phyloP scores from a whole-genome alignment of 2,113 vertebrate species.

The Thunnus maccoyii region DNA sequence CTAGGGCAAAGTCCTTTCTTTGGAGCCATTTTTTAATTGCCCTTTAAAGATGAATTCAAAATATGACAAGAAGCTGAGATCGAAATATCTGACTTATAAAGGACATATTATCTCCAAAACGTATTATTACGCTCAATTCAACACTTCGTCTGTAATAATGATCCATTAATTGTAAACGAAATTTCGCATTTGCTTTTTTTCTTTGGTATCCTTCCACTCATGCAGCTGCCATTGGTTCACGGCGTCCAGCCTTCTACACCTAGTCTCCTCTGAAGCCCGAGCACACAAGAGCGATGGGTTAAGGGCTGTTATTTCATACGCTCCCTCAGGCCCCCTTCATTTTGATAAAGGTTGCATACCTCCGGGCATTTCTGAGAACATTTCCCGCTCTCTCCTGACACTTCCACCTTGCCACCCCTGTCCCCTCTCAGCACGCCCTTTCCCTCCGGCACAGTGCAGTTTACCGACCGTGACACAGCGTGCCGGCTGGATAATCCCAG shows the following conservation, averaged over 20 bases:
- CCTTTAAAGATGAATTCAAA: constrained; percentile 56
- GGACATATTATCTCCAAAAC: background rate
- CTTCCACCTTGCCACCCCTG: constrained; percentile 61
- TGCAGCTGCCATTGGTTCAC: background rate
- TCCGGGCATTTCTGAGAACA: constrained; percentile 62
- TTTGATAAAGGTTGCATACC: constrained; percentile 77
- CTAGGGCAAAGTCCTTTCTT: constrained; percentile 61
- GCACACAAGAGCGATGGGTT: constrained; percentile 15
- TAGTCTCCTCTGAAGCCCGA: constrained; percentile 18
- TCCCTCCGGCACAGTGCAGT: constrained; percentile 59
- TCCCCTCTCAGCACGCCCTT: constrained; percentile 48
- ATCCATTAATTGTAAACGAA: background rate
- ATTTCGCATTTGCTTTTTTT: background rate
- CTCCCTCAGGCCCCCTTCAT: constrained; percentile 62
- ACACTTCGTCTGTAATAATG: background rate
- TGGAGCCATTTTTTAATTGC: constrained; percentile 66
- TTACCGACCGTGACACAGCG: constrained; percentile 70
- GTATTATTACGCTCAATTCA: background rate
- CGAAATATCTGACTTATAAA: constrained; percentile 22
- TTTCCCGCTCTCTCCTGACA: constrained; percentile 53
- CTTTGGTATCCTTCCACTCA: background rate
- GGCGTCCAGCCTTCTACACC: constrained; percentile 7
- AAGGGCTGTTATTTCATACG: constrained; percentile 29
- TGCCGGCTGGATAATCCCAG: constrained; percentile 70
- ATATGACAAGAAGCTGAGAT: constrained; percentile 8